phyloP scores from a whole-genome alignment of 2,797 vertebrate species.

The Aldrovandia affinis region DNA sequence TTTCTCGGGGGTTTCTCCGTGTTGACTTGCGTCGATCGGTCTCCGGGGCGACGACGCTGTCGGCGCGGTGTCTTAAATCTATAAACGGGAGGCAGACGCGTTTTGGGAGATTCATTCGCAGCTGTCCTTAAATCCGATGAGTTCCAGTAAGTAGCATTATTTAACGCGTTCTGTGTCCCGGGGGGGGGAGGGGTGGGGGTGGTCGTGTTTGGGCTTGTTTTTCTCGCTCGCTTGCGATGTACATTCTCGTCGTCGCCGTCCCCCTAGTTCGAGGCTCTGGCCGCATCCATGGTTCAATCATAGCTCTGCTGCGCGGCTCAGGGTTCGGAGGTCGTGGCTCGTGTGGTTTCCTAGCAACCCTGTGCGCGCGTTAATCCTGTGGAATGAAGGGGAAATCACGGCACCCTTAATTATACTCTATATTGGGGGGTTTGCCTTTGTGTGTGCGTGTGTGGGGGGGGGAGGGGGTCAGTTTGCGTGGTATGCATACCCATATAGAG shows the following conservation, averaged over 20 bases:
- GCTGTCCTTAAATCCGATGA: too few relatives aligned
- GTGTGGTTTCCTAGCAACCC: background rate
- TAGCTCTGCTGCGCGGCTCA: background rate
- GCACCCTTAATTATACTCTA: background rate
- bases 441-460: background rate
- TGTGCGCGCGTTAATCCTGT: background rate
- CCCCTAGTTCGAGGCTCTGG: background rate
- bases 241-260: background rate
- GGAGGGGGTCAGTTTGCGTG: conserved; percentile 8
- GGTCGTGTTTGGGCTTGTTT: background rate
- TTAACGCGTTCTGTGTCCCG: background rate
- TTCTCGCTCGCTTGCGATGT: background rate
- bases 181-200: too few relatives aligned
- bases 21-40: conserved; percentile 82
- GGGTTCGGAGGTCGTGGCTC: background rate
- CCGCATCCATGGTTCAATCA: background rate
- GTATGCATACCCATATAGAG: conserved; percentile 13
- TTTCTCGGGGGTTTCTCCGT: conserved; percentile 52
- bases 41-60: conserved; percentile 78
- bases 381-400: conserved; percentile 7
- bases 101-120: background rate
- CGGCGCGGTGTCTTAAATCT: conserved; percentile 68
- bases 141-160: background rate
- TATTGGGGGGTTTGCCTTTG: conserved; percentile 8
- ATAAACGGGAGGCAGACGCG: conserved; percentile 21